phyloP scores from a whole-genome alignment of 1,140 invertebrate species.

The Ceratina calcarata region DNA sequence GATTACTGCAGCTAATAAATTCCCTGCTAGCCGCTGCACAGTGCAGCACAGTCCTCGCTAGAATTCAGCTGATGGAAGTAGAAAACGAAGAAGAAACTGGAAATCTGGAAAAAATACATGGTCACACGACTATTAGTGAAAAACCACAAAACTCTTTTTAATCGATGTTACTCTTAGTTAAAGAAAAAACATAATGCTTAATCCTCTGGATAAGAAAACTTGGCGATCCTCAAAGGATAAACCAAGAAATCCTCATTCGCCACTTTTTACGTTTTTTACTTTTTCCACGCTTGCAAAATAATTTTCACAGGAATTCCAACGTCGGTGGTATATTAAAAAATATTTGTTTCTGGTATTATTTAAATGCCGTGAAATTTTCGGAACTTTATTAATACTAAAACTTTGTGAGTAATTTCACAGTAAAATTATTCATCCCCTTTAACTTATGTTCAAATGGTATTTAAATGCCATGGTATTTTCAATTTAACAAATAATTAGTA shows the following conservation, averaged over 20 bases:
- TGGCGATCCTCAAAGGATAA: too few species aligned
- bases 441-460: too few species aligned
- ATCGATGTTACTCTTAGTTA: background rate
- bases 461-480: too few species aligned
- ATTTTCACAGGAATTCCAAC: background rate
- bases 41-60: background rate
- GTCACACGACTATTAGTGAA: background rate
- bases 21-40: background rate
- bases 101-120: background rate
- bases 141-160: background rate
- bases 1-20: conserved; percentile 41
- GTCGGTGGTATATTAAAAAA: background rate
- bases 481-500: too few species aligned
- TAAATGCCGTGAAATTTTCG: too few species aligned
- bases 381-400: too few species aligned
- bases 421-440: too few species aligned
- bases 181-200: background rate
- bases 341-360: background rate
- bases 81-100: background rate
- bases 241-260: background rate
- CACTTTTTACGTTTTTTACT: conserved; percentile 7
- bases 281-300: background rate
- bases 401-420: too few species aligned
- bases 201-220: background rate
- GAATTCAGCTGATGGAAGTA: conserved; percentile 2